These are phyloP conservation scores for Lottia gigantea DNA, from an alignment of 2,888 invertebrate species.

Conservation along the genomic window DNA sequence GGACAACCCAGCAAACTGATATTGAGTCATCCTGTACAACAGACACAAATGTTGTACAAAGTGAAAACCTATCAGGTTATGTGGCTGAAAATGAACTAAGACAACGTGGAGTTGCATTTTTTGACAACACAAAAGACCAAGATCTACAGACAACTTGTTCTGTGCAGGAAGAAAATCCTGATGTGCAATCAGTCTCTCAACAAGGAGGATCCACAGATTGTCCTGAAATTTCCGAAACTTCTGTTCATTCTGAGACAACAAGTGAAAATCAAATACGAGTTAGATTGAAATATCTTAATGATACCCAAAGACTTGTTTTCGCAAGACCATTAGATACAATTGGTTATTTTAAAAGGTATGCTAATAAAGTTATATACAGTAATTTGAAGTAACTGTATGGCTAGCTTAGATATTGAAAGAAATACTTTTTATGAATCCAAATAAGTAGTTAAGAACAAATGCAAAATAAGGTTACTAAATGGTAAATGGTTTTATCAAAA, in stretches of 20 bases:
- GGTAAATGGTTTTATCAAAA: too few relatives aligned
- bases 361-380: background rate
- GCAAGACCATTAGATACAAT: slow-evolving; percentile 65
- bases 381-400: too few relatives aligned
- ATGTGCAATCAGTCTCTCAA: slow-evolving; percentile 4
- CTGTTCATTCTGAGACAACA: background rate
- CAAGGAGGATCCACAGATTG: background rate
- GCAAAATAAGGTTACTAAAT: too few relatives aligned
- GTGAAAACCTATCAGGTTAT: background rate
- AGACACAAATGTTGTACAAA: background rate
- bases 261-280: slow-evolving; percentile 46
- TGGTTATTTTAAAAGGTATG: slow-evolving; percentile 67
- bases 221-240: background rate
- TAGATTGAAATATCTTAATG: slow-evolving; percentile 68
- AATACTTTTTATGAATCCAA: too few relatives aligned
- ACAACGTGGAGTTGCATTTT: slow-evolving; percentile 26
- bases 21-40: background rate
- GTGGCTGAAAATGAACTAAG: slow-evolving; percentile 22
- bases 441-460: too few relatives aligned
- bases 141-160: background rate
- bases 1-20: background rate
- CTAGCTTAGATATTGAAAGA: too few relatives aligned
- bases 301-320: slow-evolving; percentile 64
- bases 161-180: slow-evolving; percentile 8
- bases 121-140: slow-evolving; percentile 9